phyloP scores from a whole-genome alignment of 2,113 vertebrate species.

The Actenoides hombroni region DNA sequence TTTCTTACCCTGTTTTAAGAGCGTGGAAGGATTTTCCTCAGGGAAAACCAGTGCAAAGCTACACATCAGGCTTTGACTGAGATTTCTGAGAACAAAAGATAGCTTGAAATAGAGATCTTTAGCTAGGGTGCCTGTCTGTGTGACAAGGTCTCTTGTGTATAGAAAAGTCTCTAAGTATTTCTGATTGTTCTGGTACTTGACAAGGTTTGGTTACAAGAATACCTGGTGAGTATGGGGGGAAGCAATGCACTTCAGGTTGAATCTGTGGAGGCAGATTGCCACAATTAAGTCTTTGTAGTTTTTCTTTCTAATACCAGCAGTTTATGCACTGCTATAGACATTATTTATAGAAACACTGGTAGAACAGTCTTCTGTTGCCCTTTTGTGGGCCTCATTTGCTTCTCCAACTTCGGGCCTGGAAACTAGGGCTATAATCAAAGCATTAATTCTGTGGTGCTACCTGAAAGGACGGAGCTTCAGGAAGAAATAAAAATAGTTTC shows the following conservation, averaged over 20 bases:
- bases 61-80: neutral
- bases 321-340: neutral
- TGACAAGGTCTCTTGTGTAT: neutral
- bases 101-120: neutral
- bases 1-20: neutral
- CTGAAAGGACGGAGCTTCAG: neutral
- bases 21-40: neutral
- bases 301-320: neutral
- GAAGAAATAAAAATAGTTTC: conserved; percentile 9
- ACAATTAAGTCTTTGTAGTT: conserved; percentile 25
- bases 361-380: conserved; percentile 25
- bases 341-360: conserved; percentile 41
- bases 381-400: conserved; percentile 43
- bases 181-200: neutral
- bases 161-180: neutral
- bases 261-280: neutral
- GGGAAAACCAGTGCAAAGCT: neutral
- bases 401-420: neutral
- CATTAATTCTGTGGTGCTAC: conserved; percentile 22
- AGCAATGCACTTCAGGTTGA: neutral
- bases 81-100: neutral
- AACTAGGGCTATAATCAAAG: neutral
- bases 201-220: neutral
- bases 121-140: neutral
- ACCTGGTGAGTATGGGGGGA: neutral